These are phyloP conservation scores for Hipparchia sbordonii DNA, from an alignment of 2,888 invertebrate species.

Conservation along the genomic window DNA sequence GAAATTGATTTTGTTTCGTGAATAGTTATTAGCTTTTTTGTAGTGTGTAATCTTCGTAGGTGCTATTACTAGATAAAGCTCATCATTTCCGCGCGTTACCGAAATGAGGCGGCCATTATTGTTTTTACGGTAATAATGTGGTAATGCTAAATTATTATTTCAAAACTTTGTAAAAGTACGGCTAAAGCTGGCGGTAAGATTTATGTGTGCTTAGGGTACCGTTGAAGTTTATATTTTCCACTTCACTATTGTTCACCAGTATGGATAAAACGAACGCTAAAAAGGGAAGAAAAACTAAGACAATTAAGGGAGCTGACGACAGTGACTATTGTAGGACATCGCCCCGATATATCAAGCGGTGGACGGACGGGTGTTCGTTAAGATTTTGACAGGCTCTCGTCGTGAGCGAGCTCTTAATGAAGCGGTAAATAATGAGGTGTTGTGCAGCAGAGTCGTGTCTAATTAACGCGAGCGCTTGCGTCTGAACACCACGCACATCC, in stretches of 20 bases:
- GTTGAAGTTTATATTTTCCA: background rate
- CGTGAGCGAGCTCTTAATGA: constrained; percentile 80
- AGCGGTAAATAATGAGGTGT: constrained; percentile 82
- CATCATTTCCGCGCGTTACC: constrained; percentile 70
- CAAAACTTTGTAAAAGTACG: constrained; percentile 30
- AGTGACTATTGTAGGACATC: constrained; percentile 76
- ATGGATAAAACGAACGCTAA: background rate
- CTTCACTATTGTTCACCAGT: constrained; percentile 7
- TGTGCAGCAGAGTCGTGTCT: constrained; percentile 71
- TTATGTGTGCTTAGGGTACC: background rate
- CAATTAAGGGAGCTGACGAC: constrained; percentile 77
- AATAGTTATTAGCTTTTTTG: constrained; percentile 73
- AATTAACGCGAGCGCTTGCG: constrained; percentile 69
- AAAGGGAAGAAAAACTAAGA: constrained; percentile 56
- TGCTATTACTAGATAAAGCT: constrained; percentile 62
- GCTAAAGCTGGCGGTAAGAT: background rate
- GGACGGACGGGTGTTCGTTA: constrained; percentile 66
- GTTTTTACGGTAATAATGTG: constrained; percentile 68
- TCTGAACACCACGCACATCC: constrained; percentile 52
- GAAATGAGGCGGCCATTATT: constrained; percentile 60
- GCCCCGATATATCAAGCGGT: constrained; percentile 74
- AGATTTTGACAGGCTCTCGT: constrained; percentile 77
- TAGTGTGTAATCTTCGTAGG: constrained; percentile 69
- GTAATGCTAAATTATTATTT: constrained; percentile 53
- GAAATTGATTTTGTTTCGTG: constrained; percentile 73